Evolutionary conservation across 1,140 invertebrate species (phyloP), one percentile per base, ranked within the genome.

Genomic region (Centruroides sculpturatus): DNA sequence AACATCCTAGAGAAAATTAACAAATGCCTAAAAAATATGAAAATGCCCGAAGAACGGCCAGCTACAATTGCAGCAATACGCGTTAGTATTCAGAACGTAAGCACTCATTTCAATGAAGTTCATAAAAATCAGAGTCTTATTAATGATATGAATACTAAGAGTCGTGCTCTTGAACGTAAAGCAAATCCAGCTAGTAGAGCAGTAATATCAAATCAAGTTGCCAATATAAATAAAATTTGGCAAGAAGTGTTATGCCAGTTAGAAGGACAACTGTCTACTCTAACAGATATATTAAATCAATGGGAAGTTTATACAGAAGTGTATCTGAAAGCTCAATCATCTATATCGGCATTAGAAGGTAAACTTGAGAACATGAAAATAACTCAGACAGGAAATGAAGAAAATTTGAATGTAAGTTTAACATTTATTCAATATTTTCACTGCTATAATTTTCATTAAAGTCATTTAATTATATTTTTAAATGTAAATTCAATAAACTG

Each of bases 191-290:
- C 73, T 3, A 88, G 83, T 69, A 79, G 80, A 54, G 71, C 76
- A 55, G 71, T 74, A 13, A 83, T 90, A 59, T 77, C 82, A 55
- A 67, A 75, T 36, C 78, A 87, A 61, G 74, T 84, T 48, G 69
- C 73, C 0, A 75, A 80, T 47, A 79, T 89, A 11, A 83, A 82
- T 56, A 77, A 82, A 36, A 78, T 84, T 66, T 94, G 90, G 90
- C 80, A 80, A 59, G 76, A 84, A 11, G 73, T 89, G 3, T 79
- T 89, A 35, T 78, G 79, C 6, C 76, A 82, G 69, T 74, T 90
- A 69, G 85, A 85, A 63, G 77, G 75, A 58, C 76, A 83, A 57
- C 75, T 80, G 58, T 78, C 84, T 59, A 75, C 79, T 47, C 71
- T 87, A 4, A 78, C 81, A 51, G 77, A 81, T 53, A 71, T 87